Conservation (phyloP, 64 coral and sea anemone species). For the Porites lutea region DNA sequence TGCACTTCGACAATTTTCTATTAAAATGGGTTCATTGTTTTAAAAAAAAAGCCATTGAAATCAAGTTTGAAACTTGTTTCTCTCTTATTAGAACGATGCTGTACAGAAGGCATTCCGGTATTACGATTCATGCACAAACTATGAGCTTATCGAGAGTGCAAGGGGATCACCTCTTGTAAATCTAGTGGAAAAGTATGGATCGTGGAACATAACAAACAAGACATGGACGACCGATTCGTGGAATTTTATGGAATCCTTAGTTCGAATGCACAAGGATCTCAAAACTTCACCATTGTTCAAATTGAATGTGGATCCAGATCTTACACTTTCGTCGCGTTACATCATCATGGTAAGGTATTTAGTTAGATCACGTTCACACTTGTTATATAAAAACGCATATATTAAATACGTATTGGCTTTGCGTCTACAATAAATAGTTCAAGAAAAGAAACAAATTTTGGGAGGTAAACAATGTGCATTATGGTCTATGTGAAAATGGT, state of each 20-base stretch:
- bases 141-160: neutral
- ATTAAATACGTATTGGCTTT: too few species aligned
- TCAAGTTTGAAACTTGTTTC: neutral
- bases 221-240: conserved; percentile 47
- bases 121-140: conserved; percentile 74
- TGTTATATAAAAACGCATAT: too few species aligned
- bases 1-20: neutral
- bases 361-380: neutral
- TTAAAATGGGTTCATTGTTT: neutral
- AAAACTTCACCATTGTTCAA: conserved; percentile 38
- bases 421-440: too few species aligned
- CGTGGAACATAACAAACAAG: conserved; percentile 62
- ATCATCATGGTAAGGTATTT: conserved; percentile 41
- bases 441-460: too few species aligned
- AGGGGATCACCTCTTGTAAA: conserved; percentile 27
- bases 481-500: too few species aligned
- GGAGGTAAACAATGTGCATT: too few species aligned
- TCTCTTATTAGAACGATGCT: conserved; percentile 20
- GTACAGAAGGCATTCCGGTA: conserved; percentile 58
- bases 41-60: neutral
- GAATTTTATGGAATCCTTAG: conserved; percentile 40
- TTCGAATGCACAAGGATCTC: conserved; percentile 23
- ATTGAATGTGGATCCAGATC: conserved; percentile 45
- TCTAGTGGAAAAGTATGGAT: conserved; percentile 46
- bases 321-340: conserved; percentile 27